Evolutionary conservation across 2,113 vertebrate genomes (phyloP).

Genomic region (Charadrius vociferus): DNA sequence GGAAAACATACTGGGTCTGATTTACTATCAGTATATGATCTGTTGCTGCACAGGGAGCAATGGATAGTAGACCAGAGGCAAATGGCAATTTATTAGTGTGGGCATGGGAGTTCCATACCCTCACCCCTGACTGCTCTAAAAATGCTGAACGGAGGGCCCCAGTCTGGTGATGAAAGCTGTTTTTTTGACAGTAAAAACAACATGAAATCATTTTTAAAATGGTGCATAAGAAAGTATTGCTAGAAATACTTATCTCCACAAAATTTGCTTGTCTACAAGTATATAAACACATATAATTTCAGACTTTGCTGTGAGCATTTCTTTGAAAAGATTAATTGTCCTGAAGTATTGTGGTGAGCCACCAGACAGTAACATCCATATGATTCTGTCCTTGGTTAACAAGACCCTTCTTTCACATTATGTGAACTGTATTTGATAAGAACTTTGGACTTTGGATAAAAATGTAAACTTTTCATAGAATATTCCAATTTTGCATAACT

Average conservation of each 20-base stretch:
- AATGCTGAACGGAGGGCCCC: conserved; percentile 69
- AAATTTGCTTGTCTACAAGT: conserved; percentile 22
- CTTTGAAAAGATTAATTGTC: not conserved
- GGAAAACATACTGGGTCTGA: conserved; percentile 75
- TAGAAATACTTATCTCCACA: not conserved
- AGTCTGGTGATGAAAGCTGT: conserved; percentile 69
- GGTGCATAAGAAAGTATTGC: not conserved
- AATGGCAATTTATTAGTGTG: conserved; percentile 68
- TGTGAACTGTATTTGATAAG: not conserved
- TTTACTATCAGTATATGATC: conserved; percentile 74
- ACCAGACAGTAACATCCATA: not conserved
- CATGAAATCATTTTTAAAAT: conserved; percentile 37
- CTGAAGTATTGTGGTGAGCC: not conserved
- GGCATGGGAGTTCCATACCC: conserved; percentile 48
- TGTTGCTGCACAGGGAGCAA: conserved; percentile 56
- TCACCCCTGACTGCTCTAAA: conserved; percentile 76
- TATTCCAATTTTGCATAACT: not conserved
- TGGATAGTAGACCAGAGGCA: conserved; percentile 17
- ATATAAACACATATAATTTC: not conserved
- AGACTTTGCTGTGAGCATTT: not conserved
- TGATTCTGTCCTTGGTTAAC: not conserved
- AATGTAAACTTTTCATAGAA: not conserved
- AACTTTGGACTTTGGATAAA: not conserved
- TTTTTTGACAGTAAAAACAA: conserved; percentile 64
- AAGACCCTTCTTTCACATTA: not conserved